Percentiles rank a stretch among this genome's conserved stretches.
Evolutionary conservation across 1,140 invertebrate species (phyloP).

Genomic region (Cecropterus lyciades): DNA sequence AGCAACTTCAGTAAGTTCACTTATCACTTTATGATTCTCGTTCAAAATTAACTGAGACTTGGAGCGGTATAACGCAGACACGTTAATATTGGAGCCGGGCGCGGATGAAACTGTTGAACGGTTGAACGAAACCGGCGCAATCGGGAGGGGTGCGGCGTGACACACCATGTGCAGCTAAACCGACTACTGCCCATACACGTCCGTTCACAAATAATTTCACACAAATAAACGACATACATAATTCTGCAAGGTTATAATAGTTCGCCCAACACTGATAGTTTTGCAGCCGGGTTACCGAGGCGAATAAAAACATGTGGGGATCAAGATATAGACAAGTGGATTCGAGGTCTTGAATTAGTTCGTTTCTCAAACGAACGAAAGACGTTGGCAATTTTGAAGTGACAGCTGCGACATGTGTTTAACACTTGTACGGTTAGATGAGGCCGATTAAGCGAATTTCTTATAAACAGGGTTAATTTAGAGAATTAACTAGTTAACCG

Average conservation of each 20-base stretch:
- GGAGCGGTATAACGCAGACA: slow-evolving; percentile 37
- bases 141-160: slow-evolving; percentile 59
- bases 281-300: slow-evolving; percentile 52
- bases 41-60: slow-evolving; percentile 30
- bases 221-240: slow-evolving; percentile 42
- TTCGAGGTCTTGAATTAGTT: slow-evolving; percentile 39
- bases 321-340: slow-evolving; percentile 43
- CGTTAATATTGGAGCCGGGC: slow-evolving; percentile 54
- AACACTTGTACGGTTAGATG: slow-evolving; percentile 19
- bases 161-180: slow-evolving; percentile 44
- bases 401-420: slow-evolving; percentile 20
- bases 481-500: slow-evolving; percentile 6
- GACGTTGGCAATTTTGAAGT: slow-evolving; percentile 10
- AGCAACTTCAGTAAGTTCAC: slow-evolving; percentile 29
- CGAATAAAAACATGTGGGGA: slow-evolving; percentile 56
- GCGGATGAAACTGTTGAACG: slow-evolving; percentile 63
- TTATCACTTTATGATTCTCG: slow-evolving; percentile 22
- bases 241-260: slow-evolving; percentile 59
- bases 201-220: slow-evolving; percentile 51
- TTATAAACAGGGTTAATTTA: slow-evolving; percentile 9
- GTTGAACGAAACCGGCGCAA: slow-evolving; percentile 47
- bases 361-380: slow-evolving; percentile 30
- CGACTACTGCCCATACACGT: slow-evolving; percentile 54
- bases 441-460: slow-evolving; percentile 20
- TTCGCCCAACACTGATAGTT: slow-evolving; percentile 55